phyloP scores from a whole-genome alignment of 2,888 invertebrate species.

The Pristionchus japonicus region DNA sequence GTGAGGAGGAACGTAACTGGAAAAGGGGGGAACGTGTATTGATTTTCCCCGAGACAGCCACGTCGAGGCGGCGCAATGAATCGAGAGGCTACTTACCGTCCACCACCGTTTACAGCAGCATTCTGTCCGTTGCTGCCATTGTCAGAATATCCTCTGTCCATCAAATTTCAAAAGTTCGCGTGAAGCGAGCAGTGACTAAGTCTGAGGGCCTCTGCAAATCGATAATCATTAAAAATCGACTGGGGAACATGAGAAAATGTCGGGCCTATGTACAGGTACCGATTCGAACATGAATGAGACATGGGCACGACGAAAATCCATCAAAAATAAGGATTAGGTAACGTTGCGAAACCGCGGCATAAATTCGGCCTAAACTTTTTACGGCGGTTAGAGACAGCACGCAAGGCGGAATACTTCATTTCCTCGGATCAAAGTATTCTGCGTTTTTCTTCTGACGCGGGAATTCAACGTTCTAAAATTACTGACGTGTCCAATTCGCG shows the following conservation, averaged over 20 bases:
- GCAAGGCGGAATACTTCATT: background rate
- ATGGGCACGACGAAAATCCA: background rate
- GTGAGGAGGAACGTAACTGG: conserved; percentile 69
- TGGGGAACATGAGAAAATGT: no score
- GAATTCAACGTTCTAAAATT: background rate
- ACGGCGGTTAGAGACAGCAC: no score
- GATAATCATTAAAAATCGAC: background rate
- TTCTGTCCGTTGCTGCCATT: conserved; percentile 63
- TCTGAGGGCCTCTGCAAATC: conserved; percentile 32
- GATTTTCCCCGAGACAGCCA: background rate
- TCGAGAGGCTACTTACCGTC: conserved; percentile 22
- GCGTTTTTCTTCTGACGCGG: background rate
- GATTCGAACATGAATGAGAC: background rate
- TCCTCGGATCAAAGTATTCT: background rate
- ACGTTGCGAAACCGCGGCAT: conserved; percentile 16
- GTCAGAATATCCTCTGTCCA: conserved; percentile 62
- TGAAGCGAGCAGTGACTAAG: conserved; percentile 38
- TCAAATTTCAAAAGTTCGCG: conserved; percentile 57
- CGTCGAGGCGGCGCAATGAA: background rate
- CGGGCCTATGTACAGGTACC: background rate
- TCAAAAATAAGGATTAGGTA: background rate
- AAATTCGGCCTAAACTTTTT: no score
- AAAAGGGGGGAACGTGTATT: background rate
- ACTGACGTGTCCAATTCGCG: background rate
- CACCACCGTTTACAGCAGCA: conserved; percentile 58